Percentiles rank a stretch among this genome's conserved stretches.
phyloP scores from a whole-genome alignment of 2,797 vertebrate genomes.

The Tamandua tetradactyla region DNA sequence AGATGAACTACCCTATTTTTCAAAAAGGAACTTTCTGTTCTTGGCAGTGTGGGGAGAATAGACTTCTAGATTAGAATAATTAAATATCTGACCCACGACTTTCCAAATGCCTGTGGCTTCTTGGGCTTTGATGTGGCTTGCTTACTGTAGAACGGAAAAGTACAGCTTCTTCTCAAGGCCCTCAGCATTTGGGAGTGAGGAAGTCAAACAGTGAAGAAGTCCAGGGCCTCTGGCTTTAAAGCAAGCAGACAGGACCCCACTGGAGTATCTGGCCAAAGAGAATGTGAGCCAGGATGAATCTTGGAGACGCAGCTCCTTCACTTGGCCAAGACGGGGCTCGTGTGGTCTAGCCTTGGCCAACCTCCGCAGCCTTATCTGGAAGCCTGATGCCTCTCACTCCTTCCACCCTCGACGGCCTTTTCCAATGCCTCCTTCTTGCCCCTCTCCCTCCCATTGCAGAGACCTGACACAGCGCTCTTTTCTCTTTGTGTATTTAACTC shows the following conservation, averaged over 20 bases:
- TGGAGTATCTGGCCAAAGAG: background rate
- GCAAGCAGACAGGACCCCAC: constrained; percentile 43
- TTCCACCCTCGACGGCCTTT: background rate
- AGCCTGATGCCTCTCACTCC: background rate
- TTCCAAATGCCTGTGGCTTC: constrained; percentile 73
- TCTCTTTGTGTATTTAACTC: background rate
- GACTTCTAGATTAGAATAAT: constrained; percentile 79
- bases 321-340: accelerated
- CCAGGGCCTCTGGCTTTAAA: constrained; percentile 61
- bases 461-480: background rate
- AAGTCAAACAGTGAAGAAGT: constrained; percentile 3
- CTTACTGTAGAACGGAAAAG: constrained; percentile 73
- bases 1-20: constrained; percentile 81
- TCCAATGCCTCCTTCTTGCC: background rate
- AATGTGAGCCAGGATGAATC: background rate
- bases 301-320: background rate
- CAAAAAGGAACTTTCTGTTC: constrained; percentile 77
- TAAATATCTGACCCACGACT: constrained; percentile 77
- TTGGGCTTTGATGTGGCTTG: constrained; percentile 79
- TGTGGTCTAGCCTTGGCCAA: background rate
- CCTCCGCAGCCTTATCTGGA: background rate
- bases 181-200: background rate
- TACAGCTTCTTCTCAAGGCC: constrained; percentile 65
- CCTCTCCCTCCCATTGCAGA: background rate
- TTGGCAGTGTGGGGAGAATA: constrained; percentile 70